These are phyloP conservation scores for Xylota segnis DNA, from an alignment of 2,888 invertebrate genomes.

Conservation along the genomic window DNA sequence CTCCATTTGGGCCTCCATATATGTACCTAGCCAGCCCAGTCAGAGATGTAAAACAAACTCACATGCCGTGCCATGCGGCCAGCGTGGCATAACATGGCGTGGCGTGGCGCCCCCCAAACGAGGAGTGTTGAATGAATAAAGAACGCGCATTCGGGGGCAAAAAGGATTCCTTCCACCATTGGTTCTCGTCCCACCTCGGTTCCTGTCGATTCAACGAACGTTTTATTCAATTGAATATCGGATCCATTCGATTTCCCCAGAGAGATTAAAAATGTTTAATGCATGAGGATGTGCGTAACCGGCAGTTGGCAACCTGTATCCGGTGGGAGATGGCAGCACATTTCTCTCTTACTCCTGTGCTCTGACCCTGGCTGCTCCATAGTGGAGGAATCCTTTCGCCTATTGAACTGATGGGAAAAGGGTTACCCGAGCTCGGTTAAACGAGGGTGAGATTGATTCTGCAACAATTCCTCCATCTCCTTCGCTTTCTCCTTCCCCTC, in stretches of 20 bases:
- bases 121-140: slow-evolving; percentile 70
- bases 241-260: slow-evolving; percentile 74
- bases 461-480: slow-evolving; percentile 14
- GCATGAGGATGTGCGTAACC: slow-evolving; percentile 75
- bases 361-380: slow-evolving; percentile 1
- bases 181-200: slow-evolving; percentile 1
- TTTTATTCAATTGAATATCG: slow-evolving; percentile 77
- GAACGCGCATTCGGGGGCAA: slow-evolving; percentile 47
- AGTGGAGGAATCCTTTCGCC: slow-evolving; percentile 44
- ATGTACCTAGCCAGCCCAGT: no score
- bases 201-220: slow-evolving; percentile 65
- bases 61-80: slow-evolving; percentile 52
- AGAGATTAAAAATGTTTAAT: slow-evolving; percentile 77
- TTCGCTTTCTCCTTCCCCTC: neutral
- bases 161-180: slow-evolving; percentile 42
- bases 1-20: slow-evolving; percentile 55
- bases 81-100: slow-evolving; percentile 26
- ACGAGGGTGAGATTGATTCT: slow-evolving; percentile 65
- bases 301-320: slow-evolving; percentile 72
- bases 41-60: slow-evolving; percentile 67
- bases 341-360: neutral
- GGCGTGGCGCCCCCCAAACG: slow-evolving; percentile 21
- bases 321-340: slow-evolving; percentile 41
- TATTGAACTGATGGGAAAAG: slow-evolving; percentile 51
- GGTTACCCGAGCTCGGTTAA: slow-evolving; percentile 57